Evolutionary conservation across 37 sponge, comb jelly and placozoan genomes (phyloP), one percentile per base, ranked within the genome.

Genomic region (Chondrilla cf. caribensis): DNA sequence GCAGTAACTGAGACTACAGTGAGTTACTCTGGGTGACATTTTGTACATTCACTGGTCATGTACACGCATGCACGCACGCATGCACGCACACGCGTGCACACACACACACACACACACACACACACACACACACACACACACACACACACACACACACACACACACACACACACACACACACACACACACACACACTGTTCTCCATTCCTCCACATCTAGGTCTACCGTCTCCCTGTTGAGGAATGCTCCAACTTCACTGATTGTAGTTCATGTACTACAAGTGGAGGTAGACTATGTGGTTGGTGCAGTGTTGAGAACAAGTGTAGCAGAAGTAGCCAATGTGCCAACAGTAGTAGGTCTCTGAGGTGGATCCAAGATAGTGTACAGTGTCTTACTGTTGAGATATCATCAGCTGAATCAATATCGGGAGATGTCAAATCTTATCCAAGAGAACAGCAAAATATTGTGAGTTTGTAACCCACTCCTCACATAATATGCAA

Each of bases 241-340:
- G 73, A 71, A 60, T 90, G 90, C 54, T 80, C 84, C 47, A 65
- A 51, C 31, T 58, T 44, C 28, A 66, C 76, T 15, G 54, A 82
- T 58, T 90, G 90, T 64, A 37, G 35, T 18, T 39, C 64, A 41
- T 90, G 90, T 60, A 54, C 70, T 38, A 82, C 44, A 41, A n/a
- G 25, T 2, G 54, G 57, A 43, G 21, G 78, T n/a, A 58, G 26
- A 33, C 77, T 94, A 67, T 94, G 95, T 86, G 95, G 95, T 14
- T 94, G 95, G 95, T 94, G 95, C 83, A 82, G 79, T 37, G 81
- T 94, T 58, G 92, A 94, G 87, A 86, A 88, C 70, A 89, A 88
- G 89, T 94, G 95, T 77, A 88, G 89, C 51, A 75, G 89, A 43
- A 82, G 72, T 72, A 77, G 85, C 38, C 77, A 83, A 75, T 94